Base-by-base conservation (phyloP, 2,797 vertebrate genomes). In the Chaetophractus vellerosus region DNA sequence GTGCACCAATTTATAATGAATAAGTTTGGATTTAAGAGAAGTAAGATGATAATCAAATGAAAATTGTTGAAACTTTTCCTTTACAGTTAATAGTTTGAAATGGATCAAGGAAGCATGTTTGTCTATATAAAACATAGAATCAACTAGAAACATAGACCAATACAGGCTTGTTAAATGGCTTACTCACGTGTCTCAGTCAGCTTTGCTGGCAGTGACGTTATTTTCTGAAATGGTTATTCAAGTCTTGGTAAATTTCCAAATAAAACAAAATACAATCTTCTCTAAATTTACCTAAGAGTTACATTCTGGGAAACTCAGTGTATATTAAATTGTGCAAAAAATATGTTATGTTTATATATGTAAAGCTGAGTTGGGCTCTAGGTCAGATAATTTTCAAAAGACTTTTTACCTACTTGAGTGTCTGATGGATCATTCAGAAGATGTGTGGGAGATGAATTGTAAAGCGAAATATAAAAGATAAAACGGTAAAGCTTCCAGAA, bases 241-340 rank as follows among this genome's bases (percentile, higher is more conserved):
- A 75, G 55, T 88, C 45, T 89, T 91, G 95, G 59, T 71, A 61
- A 28, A 59, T 19, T 79, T 81, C 91, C 89, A 93, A 86, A 71
- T 16, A 64, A 89, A 93, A 95, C 69, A 69, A 66, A 79, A 90
- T 50, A 26, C 31, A 41, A 61, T 66, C 74, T 92, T 88, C 66
- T 94, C 87, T 91, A 83, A 95, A 75, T 75, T 92, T 83, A 59
- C 93, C 79, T 52, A 85, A 68, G 52, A 75, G 71, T 28, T 52
- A 64, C 18, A 55, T 78, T 90, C 76, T 74, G 88, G 93, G 82
- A 95, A 93, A 48, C 69, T 21, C 5, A 0, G 15, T 64, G 45
- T 79, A 15, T 63, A 50, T 57, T 78, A 90, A 55, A 84, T 48
- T 21, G 31, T 36, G 55, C 7, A 38, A n/a, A 55, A 52, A 59